Percentiles rank a stretch among this genome's conserved stretches.
Evolutionary conservation across 2,113 vertebrate species (phyloP).

Genomic region (Catharus minimus): DNA sequence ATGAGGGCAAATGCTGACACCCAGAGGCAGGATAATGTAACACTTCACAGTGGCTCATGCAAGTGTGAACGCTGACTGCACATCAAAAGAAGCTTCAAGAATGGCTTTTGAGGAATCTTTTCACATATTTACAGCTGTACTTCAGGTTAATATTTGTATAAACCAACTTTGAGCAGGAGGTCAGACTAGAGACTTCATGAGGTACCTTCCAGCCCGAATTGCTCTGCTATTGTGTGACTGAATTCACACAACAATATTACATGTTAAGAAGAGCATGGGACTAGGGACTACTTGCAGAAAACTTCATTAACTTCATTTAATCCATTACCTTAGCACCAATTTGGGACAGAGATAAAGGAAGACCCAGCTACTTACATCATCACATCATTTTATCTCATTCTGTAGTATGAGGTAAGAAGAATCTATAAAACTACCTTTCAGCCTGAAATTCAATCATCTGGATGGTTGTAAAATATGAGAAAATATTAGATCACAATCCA

Average conservation of each 20-base stretch:
- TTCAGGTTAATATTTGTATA: neutral
- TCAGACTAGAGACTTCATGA: neutral
- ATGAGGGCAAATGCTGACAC: conserved; percentile 40
- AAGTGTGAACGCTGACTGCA: neutral
- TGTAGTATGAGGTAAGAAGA: neutral
- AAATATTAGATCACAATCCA: neutral
- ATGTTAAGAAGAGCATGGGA: neutral
- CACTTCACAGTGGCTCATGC: neutral
- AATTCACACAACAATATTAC: neutral
- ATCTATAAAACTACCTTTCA: neutral
- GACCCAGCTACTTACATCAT: neutral
- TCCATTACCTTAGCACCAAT: neutral
- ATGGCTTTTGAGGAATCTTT: neutral
- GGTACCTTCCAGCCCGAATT: neutral
- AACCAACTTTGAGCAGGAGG: neutral
- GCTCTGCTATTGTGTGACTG: neutral
- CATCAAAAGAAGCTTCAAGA: neutral
- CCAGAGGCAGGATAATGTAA: conserved; percentile 15
- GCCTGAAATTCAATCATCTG: neutral
- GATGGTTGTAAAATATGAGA: neutral
- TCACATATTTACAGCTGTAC: neutral
- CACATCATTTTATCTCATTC: neutral
- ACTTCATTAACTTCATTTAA: neutral
- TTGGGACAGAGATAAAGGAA: neutral
- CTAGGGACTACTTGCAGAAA: neutral